Evolutionary conservation across 2,113 vertebrate species (phyloP).

Genomic region (Phylloscopus trochilus): DNA sequence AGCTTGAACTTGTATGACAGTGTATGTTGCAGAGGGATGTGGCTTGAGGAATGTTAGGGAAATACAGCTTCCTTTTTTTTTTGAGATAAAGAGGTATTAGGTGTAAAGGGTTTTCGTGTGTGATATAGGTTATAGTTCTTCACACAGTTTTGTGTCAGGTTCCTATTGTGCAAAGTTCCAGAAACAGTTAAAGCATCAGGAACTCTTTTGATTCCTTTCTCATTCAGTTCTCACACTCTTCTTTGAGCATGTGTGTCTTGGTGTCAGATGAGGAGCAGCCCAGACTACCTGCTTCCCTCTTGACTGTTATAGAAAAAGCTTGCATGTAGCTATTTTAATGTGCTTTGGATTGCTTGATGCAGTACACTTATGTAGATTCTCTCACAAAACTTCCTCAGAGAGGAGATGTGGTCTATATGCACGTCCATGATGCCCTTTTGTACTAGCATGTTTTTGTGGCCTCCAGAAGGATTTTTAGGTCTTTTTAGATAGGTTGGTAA

Average conservation of each 20-base stretch:
- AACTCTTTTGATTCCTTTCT: background rate
- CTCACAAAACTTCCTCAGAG: background rate
- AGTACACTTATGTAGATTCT: accelerated
- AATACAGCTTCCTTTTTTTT: background rate
- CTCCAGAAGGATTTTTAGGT: background rate
- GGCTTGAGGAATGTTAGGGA: background rate
- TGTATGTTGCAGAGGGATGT: background rate
- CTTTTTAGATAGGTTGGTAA: background rate
- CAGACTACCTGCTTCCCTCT: background rate
- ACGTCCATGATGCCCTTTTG: background rate
- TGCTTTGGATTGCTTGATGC: background rate
- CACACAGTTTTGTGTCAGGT: background rate
- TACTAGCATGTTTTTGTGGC: background rate
- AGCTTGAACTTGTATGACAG: background rate
- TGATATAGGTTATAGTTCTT: background rate
- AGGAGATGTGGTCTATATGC: background rate
- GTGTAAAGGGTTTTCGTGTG: background rate
- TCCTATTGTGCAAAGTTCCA: background rate
- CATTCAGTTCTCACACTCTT: background rate
- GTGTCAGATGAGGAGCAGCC: background rate
- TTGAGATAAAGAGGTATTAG: background rate
- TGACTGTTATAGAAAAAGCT: background rate
- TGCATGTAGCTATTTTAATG: background rate
- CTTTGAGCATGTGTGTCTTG: background rate
- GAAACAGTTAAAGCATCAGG: background rate